A percentile compares a stretch with the other conserved stretches of the same genome.
phyloP scores from a whole-genome alignment of 1,140 invertebrate species.

The Euura saliciscinereae region DNA sequence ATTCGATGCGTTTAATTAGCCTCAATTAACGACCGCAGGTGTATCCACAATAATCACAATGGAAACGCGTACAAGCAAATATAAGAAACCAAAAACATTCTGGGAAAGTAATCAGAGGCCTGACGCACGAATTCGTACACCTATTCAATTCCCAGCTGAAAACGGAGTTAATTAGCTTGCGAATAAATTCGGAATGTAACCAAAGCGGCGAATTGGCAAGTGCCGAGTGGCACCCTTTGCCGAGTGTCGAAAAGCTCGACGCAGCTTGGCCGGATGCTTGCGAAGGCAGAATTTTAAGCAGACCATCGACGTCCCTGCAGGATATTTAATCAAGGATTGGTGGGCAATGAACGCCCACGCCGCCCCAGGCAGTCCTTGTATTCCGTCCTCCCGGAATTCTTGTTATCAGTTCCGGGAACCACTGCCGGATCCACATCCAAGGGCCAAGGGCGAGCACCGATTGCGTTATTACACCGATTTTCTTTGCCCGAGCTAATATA shows the following conservation, averaged over 20 bases:
- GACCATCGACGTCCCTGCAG: background rate
- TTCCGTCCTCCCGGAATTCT: background rate
- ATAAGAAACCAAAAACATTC: too few relatives aligned
- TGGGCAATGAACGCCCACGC: background rate
- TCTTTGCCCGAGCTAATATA: background rate
- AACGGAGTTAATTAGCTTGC: too few relatives aligned
- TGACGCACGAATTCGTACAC: too few relatives aligned
- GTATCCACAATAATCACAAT: too few relatives aligned
- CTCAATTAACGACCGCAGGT: too few relatives aligned
- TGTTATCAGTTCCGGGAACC: background rate
- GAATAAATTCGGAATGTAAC: too few relatives aligned
- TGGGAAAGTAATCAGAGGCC: too few relatives aligned
- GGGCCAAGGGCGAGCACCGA: background rate
- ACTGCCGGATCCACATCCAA: background rate
- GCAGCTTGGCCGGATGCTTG: background rate
- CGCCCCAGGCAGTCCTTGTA: background rate
- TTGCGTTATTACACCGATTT: constrained; percentile 5
- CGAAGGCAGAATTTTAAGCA: constrained; percentile 2
- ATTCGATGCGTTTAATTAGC: too few relatives aligned
- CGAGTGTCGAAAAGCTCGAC: background rate
- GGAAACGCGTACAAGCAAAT: too few relatives aligned
- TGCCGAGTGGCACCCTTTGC: background rate
- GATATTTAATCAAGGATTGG: constrained; percentile 7
- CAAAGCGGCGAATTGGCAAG: too few relatives aligned
- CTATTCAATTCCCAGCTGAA: too few relatives aligned